Percentiles rank a stretch among this genome's conserved stretches.
phyloP scores from a whole-genome alignment of 2,113 vertebrate genomes.

The Plotosus lineatus region DNA sequence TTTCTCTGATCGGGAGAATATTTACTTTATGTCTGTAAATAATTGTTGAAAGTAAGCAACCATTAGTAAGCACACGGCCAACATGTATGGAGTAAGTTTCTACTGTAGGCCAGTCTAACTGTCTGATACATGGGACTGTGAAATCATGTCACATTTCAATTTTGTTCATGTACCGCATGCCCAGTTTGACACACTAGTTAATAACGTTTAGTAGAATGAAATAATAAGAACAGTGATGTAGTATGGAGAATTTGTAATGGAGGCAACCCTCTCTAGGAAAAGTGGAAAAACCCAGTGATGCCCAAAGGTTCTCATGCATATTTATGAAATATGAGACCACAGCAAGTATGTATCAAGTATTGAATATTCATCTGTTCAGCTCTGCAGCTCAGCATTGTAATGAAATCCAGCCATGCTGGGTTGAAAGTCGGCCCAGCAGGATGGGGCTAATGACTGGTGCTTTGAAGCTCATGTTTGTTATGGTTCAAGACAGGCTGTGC shows the following conservation, averaged over 20 bases:
- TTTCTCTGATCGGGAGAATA: not conserved
- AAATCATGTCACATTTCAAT: slow-evolving; percentile 3
- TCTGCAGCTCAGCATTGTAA: slow-evolving; percentile 9
- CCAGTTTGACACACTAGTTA: not conserved
- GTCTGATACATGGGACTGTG: not conserved
- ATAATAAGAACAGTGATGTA: not conserved
- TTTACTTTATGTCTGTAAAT: not conserved
- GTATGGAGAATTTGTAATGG: not conserved
- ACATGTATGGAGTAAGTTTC: not conserved
- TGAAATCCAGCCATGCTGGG: slow-evolving; percentile 2
- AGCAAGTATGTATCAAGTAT: slow-evolving; percentile 11
- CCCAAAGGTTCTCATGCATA: slow-evolving; percentile 37
- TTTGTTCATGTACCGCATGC: too few species aligned
- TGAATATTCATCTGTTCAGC: slow-evolving; percentile 39
- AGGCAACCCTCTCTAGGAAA: not conserved
- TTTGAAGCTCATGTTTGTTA: slow-evolving; percentile 10
- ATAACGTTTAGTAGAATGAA: not conserved
- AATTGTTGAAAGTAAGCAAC: not conserved
- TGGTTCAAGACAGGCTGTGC: not conserved
- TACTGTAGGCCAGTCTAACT: not conserved
- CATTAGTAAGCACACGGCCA: not conserved
- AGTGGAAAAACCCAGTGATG: not conserved
- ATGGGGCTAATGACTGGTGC: not conserved
- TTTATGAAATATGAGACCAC: slow-evolving; percentile 22
- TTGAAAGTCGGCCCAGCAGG: not conserved